Evolutionary conservation across 1,140 invertebrate species (phyloP).

Genomic region (Megathymus violae): DNA sequence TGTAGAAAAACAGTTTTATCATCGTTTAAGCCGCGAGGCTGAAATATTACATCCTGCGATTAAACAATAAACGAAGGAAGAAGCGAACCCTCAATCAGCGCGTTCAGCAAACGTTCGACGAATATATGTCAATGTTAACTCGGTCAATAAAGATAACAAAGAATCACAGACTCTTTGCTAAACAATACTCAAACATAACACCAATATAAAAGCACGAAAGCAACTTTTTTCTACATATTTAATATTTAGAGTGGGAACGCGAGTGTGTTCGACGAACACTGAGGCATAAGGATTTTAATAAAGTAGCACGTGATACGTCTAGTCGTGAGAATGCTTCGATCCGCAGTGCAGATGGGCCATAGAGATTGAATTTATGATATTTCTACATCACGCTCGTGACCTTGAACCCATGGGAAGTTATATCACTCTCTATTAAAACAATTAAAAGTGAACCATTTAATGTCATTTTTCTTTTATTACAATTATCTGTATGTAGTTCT

Average conservation of each 20-base stretch:
- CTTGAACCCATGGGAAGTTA: conserved; percentile 69
- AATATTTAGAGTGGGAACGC: conserved; percentile 29
- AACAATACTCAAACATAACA: conserved; percentile 70
- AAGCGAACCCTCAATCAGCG: conserved; percentile 40
- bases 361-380: conserved; percentile 77
- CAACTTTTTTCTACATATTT: conserved; percentile 44
- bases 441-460: conserved; percentile 1
- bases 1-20: too few species aligned
- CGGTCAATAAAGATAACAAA: conserved; percentile 73
- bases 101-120: conserved; percentile 43
- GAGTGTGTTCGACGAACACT: conserved; percentile 36
- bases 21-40: not conserved
- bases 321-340: conserved; percentile 74
- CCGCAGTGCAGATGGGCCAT: conserved; percentile 58
- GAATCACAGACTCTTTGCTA: conserved; percentile 65
- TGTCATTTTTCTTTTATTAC: conserved; percentile 37
- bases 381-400: conserved; percentile 77
- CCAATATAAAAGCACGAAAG: conserved; percentile 62
- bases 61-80: conserved; percentile 9
- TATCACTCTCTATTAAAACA: conserved; percentile 56
- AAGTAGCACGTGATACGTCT: conserved; percentile 8
- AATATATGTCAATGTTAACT: conserved; percentile 63
- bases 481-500: not conserved
- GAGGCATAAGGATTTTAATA: conserved; percentile 32
- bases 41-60: conserved; percentile 11